Conservation (phyloP, 2,797 vertebrate genomes). For the Distichodus sexfasciatus region DNA sequence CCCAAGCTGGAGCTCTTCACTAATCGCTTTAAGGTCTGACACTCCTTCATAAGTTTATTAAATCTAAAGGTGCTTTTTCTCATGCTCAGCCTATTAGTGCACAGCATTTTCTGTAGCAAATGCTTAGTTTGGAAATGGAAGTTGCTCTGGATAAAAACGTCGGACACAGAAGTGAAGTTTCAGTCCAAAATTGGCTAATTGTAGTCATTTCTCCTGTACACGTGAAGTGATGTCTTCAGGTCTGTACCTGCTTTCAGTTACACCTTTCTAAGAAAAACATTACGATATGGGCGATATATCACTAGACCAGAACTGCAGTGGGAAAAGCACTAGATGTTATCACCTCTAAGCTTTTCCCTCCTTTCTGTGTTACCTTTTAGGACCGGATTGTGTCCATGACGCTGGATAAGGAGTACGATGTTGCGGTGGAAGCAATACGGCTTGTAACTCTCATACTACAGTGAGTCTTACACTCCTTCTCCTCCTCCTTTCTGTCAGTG, state of each 20-base stretch:
- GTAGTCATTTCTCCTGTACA: no score
- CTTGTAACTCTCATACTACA: constrained; percentile 97
- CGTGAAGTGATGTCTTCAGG: no score
- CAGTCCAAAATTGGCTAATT: no score
- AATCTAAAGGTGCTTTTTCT: no score
- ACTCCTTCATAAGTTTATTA: not conserved
- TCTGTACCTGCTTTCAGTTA: not conserved
- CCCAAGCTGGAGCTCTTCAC: constrained; percentile 98
- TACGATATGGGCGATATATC: not conserved
- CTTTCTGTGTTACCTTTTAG: constrained; percentile 61
- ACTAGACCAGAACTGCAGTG: no score
- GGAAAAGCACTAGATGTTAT: no score
- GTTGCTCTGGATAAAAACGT: no score
- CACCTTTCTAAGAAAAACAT: not conserved
- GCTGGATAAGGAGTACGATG: constrained; percentile 97
- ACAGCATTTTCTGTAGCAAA: no score
- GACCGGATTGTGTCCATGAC: constrained; percentile 99
- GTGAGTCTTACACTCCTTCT: constrained; percentile 73
- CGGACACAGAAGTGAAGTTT: no score
- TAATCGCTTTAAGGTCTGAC: constrained; percentile 94
- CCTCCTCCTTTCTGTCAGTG: not conserved
- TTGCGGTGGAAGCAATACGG: constrained; percentile 96
- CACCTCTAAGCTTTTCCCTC: no score
- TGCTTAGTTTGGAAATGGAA: no score
- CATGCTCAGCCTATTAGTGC: no score